Percentiles rank a stretch among this genome's conserved stretches.
phyloP scores from a whole-genome alignment of 2,797 vertebrate species.

The Cossypha dichroa region DNA sequence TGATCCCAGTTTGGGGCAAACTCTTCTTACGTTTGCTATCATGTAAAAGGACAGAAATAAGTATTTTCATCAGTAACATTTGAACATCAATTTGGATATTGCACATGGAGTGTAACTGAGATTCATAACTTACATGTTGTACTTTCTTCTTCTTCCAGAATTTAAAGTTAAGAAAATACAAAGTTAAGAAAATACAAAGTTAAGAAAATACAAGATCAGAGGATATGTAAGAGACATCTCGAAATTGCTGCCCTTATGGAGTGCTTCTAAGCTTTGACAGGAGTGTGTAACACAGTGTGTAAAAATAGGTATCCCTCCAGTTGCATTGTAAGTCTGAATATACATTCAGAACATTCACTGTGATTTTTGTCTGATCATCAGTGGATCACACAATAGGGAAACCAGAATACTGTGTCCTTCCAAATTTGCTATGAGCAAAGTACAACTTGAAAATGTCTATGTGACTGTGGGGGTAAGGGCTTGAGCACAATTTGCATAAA shows the following conservation, averaged over 20 bases:
- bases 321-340: not conserved
- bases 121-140: not conserved
- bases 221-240: not conserved
- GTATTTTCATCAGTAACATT: not conserved
- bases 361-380: not conserved
- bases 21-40: not conserved
- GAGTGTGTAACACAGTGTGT: no score
- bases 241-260: not conserved
- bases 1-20: not conserved
- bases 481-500: not conserved
- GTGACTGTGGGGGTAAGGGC: not conserved
- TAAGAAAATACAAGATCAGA: not conserved
- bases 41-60: not conserved
- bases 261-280: not conserved
- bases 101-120: not conserved
- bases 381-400: not conserved
- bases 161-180: not conserved
- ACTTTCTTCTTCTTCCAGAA: not conserved
- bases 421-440: not conserved
- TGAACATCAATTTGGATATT: not conserved
- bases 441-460: not conserved
- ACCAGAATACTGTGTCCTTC: not conserved
- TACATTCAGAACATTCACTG: not conserved
- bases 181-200: not conserved
- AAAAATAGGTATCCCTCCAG: not conserved